A percentile compares a stretch with the other conserved stretches of the same genome.
phyloP scores from a whole-genome alignment of 2,113 vertebrate species.

The Xyliphius kryptos region DNA sequence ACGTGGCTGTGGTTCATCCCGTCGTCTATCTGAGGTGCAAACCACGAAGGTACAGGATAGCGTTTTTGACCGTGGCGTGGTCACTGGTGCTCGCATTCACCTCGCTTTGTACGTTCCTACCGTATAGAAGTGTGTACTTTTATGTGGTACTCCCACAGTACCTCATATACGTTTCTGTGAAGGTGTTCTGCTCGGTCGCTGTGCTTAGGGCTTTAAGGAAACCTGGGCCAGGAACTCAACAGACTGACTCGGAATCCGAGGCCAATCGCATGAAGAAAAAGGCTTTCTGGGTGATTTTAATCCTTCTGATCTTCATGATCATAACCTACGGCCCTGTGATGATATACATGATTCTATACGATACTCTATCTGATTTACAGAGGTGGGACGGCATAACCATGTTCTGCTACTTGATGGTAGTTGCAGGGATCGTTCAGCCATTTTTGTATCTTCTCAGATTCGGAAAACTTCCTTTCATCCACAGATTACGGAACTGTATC shows the following conservation, averaged over 20 bases:
- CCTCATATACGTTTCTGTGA: neutral
- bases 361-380: neutral
- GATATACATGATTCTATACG: neutral
- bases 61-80: conserved; percentile 1
- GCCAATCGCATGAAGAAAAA: conserved; percentile 22
- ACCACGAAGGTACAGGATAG: conserved; percentile 5
- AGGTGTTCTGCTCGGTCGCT: conserved; percentile 17
- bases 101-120: neutral
- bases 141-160: conserved; percentile 12
- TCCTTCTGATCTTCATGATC: conserved; percentile 5
- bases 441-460: conserved; percentile 16
- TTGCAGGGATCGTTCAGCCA: conserved; percentile 15
- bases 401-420: neutral
- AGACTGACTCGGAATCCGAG: neutral
- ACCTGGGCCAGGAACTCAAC: conserved; percentile 3
- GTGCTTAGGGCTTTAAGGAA: conserved; percentile 22
- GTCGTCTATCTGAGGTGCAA: conserved; percentile 25
- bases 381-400: neutral
- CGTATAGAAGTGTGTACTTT: neutral
- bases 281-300: conserved; percentile 25
- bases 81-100: neutral
- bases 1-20: conserved; percentile 20
- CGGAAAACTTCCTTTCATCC: neutral
- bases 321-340: conserved; percentile 2
- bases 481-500: too few species aligned